phyloP scores from a whole-genome alignment of 2,888 invertebrate species.

The Cheilosia scutellata region DNA sequence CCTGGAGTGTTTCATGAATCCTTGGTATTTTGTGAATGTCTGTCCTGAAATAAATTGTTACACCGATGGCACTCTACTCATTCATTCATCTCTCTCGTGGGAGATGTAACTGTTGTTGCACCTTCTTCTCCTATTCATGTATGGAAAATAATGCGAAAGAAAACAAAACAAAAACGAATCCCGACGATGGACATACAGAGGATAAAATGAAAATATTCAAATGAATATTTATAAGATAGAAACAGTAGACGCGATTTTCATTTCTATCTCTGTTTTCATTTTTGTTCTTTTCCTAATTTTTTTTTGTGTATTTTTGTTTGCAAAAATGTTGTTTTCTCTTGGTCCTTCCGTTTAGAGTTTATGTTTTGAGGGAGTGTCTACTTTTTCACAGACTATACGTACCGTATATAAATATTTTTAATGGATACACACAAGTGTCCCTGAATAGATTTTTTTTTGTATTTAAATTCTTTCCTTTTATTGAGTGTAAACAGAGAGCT shows the following conservation, averaged over 20 bases:
- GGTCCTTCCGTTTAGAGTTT: conserved; percentile 37
- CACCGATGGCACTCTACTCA: conserved; percentile 26
- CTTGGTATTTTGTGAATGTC: conserved; percentile 16
- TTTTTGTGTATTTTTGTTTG: background rate
- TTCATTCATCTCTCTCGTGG: conserved; percentile 65
- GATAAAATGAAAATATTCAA: conserved; percentile 69
- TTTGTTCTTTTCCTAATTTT: background rate
- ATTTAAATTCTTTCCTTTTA: conserved; percentile 9
- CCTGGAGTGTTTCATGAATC: background rate
- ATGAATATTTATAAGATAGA: conserved; percentile 73
- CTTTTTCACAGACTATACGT: conserved; percentile 11
- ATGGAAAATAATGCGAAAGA: conserved; percentile 67
- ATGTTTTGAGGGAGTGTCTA: conserved; percentile 39
- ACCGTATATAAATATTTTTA: conserved; percentile 32
- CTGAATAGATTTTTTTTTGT: background rate
- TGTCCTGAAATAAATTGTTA: conserved; percentile 38
- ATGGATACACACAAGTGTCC: conserved; percentile 31
- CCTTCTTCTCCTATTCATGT: conserved; percentile 59
- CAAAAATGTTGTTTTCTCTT: conserved; percentile 31
- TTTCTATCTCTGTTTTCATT: conserved; percentile 1
- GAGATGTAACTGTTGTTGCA: conserved; percentile 63
- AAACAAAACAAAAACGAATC: conserved; percentile 22
- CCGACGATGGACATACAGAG: conserved; percentile 57
- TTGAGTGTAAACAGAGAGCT: conserved; percentile 54
- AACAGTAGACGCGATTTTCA: conserved; percentile 67